Base-by-base conservation (phyloP, 2,797 vertebrate species). In the Echiichthys vipera region DNA sequence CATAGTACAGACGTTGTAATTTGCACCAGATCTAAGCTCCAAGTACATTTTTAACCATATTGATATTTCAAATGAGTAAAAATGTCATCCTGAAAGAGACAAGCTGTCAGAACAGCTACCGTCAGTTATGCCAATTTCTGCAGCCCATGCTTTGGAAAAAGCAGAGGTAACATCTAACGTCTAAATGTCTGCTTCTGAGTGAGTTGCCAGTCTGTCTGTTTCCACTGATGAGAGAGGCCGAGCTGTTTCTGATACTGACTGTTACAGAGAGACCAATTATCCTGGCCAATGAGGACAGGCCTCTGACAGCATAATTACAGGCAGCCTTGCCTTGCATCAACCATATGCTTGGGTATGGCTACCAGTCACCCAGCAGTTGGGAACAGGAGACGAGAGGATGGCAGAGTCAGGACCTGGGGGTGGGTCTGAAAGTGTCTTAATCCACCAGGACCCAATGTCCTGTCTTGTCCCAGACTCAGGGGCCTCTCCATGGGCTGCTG, bases 281-380 rank as follows among this genome's bases (percentile, higher is more conserved):
- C 86, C 80, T 77, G 75, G 86, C 87, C 87, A 92, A 92, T 91
- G 89, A 91, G 90, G 82, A 92, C 79, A 91, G 91, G 88, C 86
- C 87, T 92, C 85, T 94, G 90, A 94, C 91, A 93, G 84, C 81
- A 81, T 93, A 92, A 92, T 93, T 91, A 88, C 88, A 89, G 87
- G 83, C 78, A 89, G 89, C 81, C 71, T 81, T 85, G 86, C 81
- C 66, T 74, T 72, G 63, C 59, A 82, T 78, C 79, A 77, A 81
- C 87, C 85, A 87, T 82, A 87, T 77, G 82, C 88, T 86, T 76
- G 65, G 68, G 63, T 85, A 66, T 51, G 78, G 78, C 83, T 79
- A 78, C 66, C 73, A 88, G 83, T 84, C 81, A 82, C 74, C 65
- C 27, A 73, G 71, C 67, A 73, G 61, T 76, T 63, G 63, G 83